A percentile compares a stretch with the other conserved stretches of the same genome.
These are phyloP conservation scores for Phoxinus dragarum DNA, from an alignment of 2,797 vertebrate species.

Conservation along the genomic window DNA sequence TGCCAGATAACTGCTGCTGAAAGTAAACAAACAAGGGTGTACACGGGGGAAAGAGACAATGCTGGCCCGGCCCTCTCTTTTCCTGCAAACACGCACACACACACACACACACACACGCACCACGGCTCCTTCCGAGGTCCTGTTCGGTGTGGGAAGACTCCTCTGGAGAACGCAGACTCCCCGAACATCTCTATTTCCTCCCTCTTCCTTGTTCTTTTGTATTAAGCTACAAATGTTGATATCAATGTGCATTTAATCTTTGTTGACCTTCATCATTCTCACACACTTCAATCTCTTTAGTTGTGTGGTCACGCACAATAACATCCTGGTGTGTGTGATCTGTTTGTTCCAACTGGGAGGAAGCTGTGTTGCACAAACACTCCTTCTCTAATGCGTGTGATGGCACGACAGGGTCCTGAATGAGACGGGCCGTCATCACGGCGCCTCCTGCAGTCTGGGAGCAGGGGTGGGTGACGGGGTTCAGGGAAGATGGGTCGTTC, in stretches of 20 bases:
- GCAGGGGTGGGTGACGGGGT: neutral
- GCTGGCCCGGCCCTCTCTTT: slow-evolving; percentile 39
- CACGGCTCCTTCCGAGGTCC: neutral
- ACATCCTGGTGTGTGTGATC: slow-evolving; percentile 61
- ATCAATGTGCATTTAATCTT: slow-evolving; percentile 14
- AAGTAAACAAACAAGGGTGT: slow-evolving; percentile 54
- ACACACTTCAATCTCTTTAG: slow-evolving; percentile 31
- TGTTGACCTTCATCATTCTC: slow-evolving; percentile 27
- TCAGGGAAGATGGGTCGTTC: slow-evolving; percentile 1
- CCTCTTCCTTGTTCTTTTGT: slow-evolving; percentile 49
- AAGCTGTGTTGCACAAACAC: slow-evolving; percentile 51
- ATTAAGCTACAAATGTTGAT: slow-evolving; percentile 38
- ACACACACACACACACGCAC: slow-evolving; percentile 10
- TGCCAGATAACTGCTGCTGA: slow-evolving; percentile 48
- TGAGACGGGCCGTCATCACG: slow-evolving; percentile 7
- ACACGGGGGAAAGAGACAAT: slow-evolving; percentile 44
- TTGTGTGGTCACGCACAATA: slow-evolving; percentile 59
- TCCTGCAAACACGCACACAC: slow-evolving; percentile 25
- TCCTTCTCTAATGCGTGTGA: slow-evolving; percentile 1
- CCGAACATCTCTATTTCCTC: slow-evolving; percentile 24
- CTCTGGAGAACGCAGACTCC: slow-evolving; percentile 14
- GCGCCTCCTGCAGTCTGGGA: slow-evolving; percentile 34
- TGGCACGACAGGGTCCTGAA: neutral
- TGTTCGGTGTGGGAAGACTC: slow-evolving; percentile 51
- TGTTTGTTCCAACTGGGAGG: slow-evolving; percentile 44